A percentile compares a stretch with the other conserved stretches of the same genome.
Conservation (phyloP, 2,113 vertebrate species). For the Typhlomys cinereus region DNA sequence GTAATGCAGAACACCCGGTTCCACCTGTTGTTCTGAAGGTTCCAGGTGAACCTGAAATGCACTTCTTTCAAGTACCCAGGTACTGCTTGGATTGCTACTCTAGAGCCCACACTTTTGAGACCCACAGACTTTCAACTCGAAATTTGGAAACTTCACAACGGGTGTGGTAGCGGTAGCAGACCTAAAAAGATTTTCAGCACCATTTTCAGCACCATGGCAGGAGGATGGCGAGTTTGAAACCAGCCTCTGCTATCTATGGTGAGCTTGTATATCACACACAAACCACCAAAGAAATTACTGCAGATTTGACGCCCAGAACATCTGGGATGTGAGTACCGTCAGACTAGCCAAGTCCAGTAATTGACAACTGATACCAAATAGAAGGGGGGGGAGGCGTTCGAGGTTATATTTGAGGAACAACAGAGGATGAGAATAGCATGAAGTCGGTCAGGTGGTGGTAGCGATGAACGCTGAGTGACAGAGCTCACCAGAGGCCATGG, state of each 20-base stretch:
- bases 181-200: not conserved
- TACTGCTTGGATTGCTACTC: not conserved
- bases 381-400: too few species aligned
- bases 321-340: not conserved
- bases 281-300: not conserved
- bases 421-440: not conserved
- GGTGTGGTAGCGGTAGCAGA: not conserved
- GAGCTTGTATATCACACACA: not conserved
- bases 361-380: conserved; percentile 8
- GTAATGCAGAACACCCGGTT: not conserved
- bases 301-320: not conserved
- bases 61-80: not conserved
- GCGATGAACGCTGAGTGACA: too few species aligned
- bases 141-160: not conserved
- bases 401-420: not conserved
- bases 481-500: not conserved
- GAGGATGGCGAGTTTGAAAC: not conserved
- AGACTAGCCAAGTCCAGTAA: not conserved
- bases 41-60: not conserved
- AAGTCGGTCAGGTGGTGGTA: too few species aligned
- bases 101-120: not conserved
- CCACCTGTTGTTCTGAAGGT: not conserved
- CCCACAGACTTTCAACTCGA: not conserved
- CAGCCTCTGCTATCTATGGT: too few species aligned
- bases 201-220: not conserved